Conservation (phyloP, 2,113 vertebrate species). For the Phoxinus phoxinus region DNA sequence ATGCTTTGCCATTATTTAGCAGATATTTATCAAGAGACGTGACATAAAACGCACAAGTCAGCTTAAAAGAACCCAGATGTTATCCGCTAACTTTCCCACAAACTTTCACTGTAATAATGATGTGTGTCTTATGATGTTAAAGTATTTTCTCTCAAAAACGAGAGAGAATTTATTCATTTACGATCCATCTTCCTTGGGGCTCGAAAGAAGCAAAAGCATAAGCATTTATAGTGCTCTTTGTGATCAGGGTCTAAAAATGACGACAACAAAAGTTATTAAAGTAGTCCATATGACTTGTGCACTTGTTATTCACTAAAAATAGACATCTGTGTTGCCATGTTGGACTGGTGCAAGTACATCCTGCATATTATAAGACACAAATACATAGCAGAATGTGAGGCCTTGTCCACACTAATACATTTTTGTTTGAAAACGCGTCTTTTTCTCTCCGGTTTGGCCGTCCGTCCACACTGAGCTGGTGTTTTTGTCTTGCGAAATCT, state of each 20-base stretch:
- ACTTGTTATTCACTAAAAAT: neutral
- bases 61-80: neutral
- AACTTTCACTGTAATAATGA: neutral
- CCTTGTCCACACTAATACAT: too few relatives aligned
- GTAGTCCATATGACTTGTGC: neutral
- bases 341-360: neutral
- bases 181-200: neutral
- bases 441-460: too few relatives aligned
- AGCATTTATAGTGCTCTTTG: neutral
- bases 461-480: too few relatives aligned
- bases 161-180: neutral
- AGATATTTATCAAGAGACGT: conserved; percentile 12
- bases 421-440: too few relatives aligned
- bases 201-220: neutral
- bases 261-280: neutral
- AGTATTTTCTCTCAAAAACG: neutral
- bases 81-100: neutral
- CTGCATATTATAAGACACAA: neutral
- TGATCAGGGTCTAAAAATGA: too few relatives aligned
- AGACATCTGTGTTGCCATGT: neutral
- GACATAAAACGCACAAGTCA: neutral
- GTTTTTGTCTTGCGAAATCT: too few relatives aligned
- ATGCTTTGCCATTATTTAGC: conserved; percentile 13
- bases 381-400: neutral
- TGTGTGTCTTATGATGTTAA: neutral